Evolutionary conservation across 1,140 invertebrate genomes (phyloP), one percentile per base, ranked within the genome.

Genomic region (Adoxophyes honmai): DNA sequence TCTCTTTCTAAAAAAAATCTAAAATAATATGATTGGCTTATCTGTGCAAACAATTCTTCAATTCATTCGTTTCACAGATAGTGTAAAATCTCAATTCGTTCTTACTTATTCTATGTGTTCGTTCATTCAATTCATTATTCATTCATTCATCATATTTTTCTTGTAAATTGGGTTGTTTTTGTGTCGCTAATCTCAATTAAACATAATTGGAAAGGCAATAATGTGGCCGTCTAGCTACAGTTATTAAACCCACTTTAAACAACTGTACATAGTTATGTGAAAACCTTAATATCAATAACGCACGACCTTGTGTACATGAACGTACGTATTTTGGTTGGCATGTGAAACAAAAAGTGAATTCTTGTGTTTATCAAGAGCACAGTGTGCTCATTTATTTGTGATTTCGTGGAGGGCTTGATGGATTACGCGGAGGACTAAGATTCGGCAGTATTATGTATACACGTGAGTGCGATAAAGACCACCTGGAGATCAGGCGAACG

Each of bases 381-480:
- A n/a, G n/a, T 37, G 35, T 51, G 18, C 37, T 54, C 61, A 39
- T 59, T 60, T 38, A 52, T 69, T 64, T 67, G 59, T 70, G 62
- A 66, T 66, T 66, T 54, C 38, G 55, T 58, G 33, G 16, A 59
- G 37, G 59, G 42, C 39, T 66, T 39, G 61, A 83, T 80, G 73
- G 71, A 69, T 64, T 63, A 62, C 56, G 48, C 57, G 64, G 70
- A 67, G 64, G 59, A 70, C 55, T 78, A 72, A 70, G 38, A 11
- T 59, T 75, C 52, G 68, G 59, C 78, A 68, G 60, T 86, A 88
- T 78, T 86, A 88, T 88, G 85, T 81, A 73, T 81, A 77, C 75
- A 74, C 70, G 78, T 79, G 81, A 64, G 81, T 79, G 70, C 68
- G 72, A 71, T 69, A 74, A 75, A 76, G 62, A 81, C 73, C 77